Conservation (phyloP, 2,888 invertebrate genomes). For the Caenorhabditis becei region DNA sequence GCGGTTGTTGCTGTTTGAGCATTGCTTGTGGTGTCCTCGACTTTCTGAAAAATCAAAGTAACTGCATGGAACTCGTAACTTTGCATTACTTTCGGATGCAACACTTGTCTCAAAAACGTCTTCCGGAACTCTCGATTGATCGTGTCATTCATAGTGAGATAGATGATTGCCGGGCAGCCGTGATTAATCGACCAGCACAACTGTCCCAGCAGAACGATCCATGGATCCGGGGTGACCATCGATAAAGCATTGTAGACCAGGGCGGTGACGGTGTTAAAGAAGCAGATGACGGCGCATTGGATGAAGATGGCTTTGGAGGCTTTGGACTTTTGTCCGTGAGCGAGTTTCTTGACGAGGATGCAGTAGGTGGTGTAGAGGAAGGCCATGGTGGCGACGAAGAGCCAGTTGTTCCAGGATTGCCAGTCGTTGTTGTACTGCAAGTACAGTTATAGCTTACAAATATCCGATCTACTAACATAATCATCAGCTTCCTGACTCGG, state of each 20-base stretch:
- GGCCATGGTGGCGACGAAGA: conserved; percentile 35
- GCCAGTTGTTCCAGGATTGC: conserved; percentile 49
- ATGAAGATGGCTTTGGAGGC: conserved; percentile 46
- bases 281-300: conserved; percentile 44
- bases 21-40: conserved; percentile 10
- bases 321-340: conserved; percentile 49
- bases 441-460: background rate
- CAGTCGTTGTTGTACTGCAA: conserved; percentile 49
- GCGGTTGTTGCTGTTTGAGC: background rate
- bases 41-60: background rate
- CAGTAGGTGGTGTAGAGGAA: conserved; percentile 43
- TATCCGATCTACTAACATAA: conserved; percentile 8
- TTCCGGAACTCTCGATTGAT: conserved; percentile 15
- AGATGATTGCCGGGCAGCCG: conserved; percentile 46
- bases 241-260: conserved; percentile 44
- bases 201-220: conserved; percentile 35
- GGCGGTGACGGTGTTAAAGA: conserved; percentile 49
- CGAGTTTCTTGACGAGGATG: conserved; percentile 36
- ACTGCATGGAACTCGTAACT: background rate
- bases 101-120: background rate
- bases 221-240: conserved; percentile 24
- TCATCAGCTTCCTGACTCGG: conserved; percentile 18
- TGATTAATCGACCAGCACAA: conserved; percentile 43
- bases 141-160: conserved; percentile 44
- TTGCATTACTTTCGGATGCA: background rate